phyloP scores from a whole-genome alignment of 2,888 invertebrate genomes.

The Hydraecia micacea region DNA sequence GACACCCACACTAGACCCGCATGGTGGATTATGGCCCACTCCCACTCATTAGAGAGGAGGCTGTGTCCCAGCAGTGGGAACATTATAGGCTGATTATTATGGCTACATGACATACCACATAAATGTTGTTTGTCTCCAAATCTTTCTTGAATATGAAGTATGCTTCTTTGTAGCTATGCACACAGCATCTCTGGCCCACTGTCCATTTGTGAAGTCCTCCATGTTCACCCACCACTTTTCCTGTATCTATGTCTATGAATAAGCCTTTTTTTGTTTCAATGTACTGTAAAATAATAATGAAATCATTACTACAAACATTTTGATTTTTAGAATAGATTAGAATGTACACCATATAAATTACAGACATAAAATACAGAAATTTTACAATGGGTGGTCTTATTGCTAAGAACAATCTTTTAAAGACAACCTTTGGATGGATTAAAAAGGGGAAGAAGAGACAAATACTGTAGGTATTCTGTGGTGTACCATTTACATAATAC shows the following conservation, averaged over 20 bases:
- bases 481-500: too few relatives aligned
- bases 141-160: slow-evolving; percentile 95
- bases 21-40: not conserved
- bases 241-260: slow-evolving; percentile 96
- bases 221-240: slow-evolving; percentile 94
- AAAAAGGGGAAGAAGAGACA: too few relatives aligned
- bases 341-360: too few relatives aligned
- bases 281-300: slow-evolving; percentile 91
- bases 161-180: slow-evolving; percentile 91
- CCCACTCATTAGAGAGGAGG: too few relatives aligned
- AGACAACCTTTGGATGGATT: too few relatives aligned
- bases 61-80: not conserved
- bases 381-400: too few relatives aligned
- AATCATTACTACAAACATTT: not conserved
- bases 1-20: not conserved
- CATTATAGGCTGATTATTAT: not conserved
- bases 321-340: not conserved
- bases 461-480: too few relatives aligned
- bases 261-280: slow-evolving; percentile 94
- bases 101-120: slow-evolving; percentile 90
- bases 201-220: slow-evolving; percentile 98
- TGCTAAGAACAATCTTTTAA: too few relatives aligned
- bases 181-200: slow-evolving; percentile 95
- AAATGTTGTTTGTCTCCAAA: slow-evolving; percentile 92
- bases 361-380: too few relatives aligned